Evolutionary conservation across 2,113 vertebrate species (phyloP), one percentile per base, ranked within the genome.

Genomic region (Syngnathoides biaculeatus): DNA sequence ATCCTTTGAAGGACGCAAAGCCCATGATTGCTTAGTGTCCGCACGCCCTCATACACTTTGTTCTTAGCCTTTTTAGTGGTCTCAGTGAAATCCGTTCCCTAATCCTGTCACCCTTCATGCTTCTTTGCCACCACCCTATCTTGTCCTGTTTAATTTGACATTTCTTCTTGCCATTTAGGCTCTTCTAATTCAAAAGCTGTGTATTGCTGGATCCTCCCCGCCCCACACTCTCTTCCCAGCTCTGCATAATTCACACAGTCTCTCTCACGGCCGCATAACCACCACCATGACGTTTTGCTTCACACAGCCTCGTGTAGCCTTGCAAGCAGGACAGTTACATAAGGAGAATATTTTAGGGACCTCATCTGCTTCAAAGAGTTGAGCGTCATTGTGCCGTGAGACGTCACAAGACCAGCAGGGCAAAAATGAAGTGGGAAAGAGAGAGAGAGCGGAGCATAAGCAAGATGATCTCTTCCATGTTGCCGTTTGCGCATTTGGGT

Each of bases 171-270:
- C n/a, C 71, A 62, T 76, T 81, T 80, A 68, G 80, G 69, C 71
- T 73, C 64, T 55, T 83, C 69, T 84, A 82, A 89, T 89, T 89
- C 73, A 79, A 90, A 88, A 87, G 73, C 72, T 62, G 69, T 87
- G 86, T 84, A 75, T 67, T 77, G 75, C 69, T 52, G 61, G 75
- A 83, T 79, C 57, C 73, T 77, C 52, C 70, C 75, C 22, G 5
- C 30, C 70, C 64, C 20, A 55, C 69, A 73, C 67, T 68, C 63
- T 78, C 77, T 64, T 73, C 55, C 70, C 20, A n/a, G 53, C 55
- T 78, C 82, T 90, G 79, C 88, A 89, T 90, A 88, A 91, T 89
- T 89, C 81, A 89, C 79, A 60, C 73, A 64, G 58, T 39, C 61
- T 35, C 65, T 64, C 24, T 9, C 56, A 58, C 17, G 11, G 9